Base-by-base conservation (phyloP, 1,140 invertebrate species). In the Zaprionus tsacasi region DNA sequence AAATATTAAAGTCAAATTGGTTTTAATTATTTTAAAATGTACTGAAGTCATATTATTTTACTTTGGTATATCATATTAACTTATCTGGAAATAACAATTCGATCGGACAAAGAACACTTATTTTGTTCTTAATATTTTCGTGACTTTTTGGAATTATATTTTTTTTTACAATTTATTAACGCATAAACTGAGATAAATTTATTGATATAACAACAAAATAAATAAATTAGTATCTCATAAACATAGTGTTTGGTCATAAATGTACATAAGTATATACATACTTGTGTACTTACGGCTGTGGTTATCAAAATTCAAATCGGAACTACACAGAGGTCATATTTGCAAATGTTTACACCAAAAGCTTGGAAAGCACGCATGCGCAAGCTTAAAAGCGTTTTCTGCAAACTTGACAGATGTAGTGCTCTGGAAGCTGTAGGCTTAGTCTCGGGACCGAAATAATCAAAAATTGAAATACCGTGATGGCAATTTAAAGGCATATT, bases 341-440 rank as follows among this genome's bases (percentile, higher is more conserved):
- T 78, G 75, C 79, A 82, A 45, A 82, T 78, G 71, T 79, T 79
- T 82, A 82, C 79, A 82, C 82, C 76, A 76, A 82, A 82, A 82
- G 80, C 80, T 82, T 35, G 25, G 12, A 3, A 27, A 8, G 35
- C 15, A 45, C 80, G 80, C 80, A 71, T 70, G 80, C 80, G 82
- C 48, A 66, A 69, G 71, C 48, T 67, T 70, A 63, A 40, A 61
- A 86, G 79, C 65, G 50, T 79, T 82, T 81, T 61, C 68, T 66
- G 76, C 60, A 77, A 77, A 56, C 67, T 79, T 87, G 78, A 70
- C 72, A 79, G 71, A 65, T 81, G 78, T 79, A 79, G 71, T 87
- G 67, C 52, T 69, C 55, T 52, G 72, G 65, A 82, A 73, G 68
- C 81, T 82, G 72, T 79, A 70, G 70, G 72, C 71, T 77, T 69